Conservation (phyloP, 2,888 invertebrate species). For the Eupithecia subfuscata region DNA sequence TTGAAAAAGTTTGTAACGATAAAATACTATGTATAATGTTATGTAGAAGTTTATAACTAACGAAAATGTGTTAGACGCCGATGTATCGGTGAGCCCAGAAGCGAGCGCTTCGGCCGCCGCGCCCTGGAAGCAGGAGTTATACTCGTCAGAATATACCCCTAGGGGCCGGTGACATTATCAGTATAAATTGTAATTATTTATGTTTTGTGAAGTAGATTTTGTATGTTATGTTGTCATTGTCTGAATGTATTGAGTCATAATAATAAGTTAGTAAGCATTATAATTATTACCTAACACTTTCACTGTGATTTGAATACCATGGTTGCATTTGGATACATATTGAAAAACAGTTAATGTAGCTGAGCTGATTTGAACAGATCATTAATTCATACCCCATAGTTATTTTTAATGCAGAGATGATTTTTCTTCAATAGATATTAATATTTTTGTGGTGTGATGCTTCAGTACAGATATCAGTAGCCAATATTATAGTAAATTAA, state of each 20-base stretch:
- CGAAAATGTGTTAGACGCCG: conserved; percentile 63
- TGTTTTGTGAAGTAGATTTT: conserved; percentile 65
- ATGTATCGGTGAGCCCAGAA: conserved; percentile 57
- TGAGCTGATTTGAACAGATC: conserved; percentile 36
- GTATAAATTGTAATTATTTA: conserved; percentile 64
- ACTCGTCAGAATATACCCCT: conserved; percentile 48
- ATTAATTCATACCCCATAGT: conserved; percentile 36
- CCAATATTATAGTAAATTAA: conserved; percentile 70
- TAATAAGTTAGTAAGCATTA: conserved; percentile 79
- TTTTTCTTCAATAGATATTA: conserved; percentile 54
- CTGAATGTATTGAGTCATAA: conserved; percentile 76
- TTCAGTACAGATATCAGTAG: conserved; percentile 79
- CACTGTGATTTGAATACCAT: conserved; percentile 80
- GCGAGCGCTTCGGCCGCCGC: conserved; percentile 37
- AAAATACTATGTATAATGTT: conserved; percentile 72
- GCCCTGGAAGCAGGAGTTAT: conserved; percentile 35
- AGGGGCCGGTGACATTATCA: conserved; percentile 58
- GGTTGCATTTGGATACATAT: conserved; percentile 71
- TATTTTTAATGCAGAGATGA: conserved; percentile 31
- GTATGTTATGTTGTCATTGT: conserved; percentile 69
- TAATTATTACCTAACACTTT: conserved; percentile 65
- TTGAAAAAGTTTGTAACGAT: conserved; percentile 74
- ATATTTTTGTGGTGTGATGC: conserved; percentile 70
- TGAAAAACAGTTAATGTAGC: conserved; percentile 51
- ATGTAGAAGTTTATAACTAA: conserved; percentile 77